These are phyloP conservation scores for Apotomis turbidana DNA, from an alignment of 2,888 invertebrate species.

Conservation along the genomic window DNA sequence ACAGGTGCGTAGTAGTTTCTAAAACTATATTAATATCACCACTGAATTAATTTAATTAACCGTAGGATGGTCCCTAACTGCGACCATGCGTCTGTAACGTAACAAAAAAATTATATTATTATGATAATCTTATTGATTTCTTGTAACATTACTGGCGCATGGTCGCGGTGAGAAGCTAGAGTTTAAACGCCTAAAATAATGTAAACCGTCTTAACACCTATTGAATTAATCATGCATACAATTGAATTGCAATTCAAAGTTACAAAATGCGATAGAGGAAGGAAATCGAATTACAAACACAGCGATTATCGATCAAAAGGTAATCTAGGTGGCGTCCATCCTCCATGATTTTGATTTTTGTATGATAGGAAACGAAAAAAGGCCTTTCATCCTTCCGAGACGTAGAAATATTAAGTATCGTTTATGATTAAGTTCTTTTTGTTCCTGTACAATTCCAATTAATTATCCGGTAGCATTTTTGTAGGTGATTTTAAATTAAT, in stretches of 20 bases:
- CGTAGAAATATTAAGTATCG: slow-evolving; percentile 2
- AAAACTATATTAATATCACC: no score
- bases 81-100: no score
- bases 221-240: not conserved
- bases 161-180: no score
- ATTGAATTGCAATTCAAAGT: not conserved
- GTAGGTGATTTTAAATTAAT: slow-evolving; percentile 19
- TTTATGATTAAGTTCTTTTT: not conserved
- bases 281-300: not conserved
- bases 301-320: not conserved
- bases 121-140: no score
- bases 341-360: no score
- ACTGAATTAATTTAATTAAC: no score
- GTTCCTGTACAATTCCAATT: slow-evolving; percentile 8
- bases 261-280: not conserved
- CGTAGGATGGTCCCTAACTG: no score
- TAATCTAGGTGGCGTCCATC: not conserved
- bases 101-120: no score
- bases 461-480: slow-evolving; percentile 12
- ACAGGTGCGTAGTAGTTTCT: no score
- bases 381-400: not conserved
- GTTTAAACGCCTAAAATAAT: no score
- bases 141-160: no score
- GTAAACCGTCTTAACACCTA: not conserved
- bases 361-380: not conserved